Base-by-base conservation (phyloP, 2,797 vertebrate genomes). In the Diglossa cyanea region DNA sequence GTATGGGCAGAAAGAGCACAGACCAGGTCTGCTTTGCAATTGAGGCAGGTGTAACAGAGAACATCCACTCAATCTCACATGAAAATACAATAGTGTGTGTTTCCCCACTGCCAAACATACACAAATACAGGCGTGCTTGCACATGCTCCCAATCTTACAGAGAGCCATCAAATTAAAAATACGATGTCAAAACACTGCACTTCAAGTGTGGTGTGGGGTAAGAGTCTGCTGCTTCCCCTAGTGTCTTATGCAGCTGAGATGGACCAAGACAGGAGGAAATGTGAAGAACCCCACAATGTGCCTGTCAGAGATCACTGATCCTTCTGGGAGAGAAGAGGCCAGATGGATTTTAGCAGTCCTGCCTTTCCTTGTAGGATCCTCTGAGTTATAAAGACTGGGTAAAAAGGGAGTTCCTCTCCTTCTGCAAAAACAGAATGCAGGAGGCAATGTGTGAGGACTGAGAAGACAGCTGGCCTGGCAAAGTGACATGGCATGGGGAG, bases 241-340 rank as follows among this genome's bases (percentile, higher is more conserved):
- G 9, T 37, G 31, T 40, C 63, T 40, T 47, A 13, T 26, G 70
- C 39, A 57, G 30, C 17, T 65, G 24, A 67, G 53, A 40, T 20
- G n/a, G 81, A 79, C 21, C 18, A 57, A 58, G 40, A 30, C 10
- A 55, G 47, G 7, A 70, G 40, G 70, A 70, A 84, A 62, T 5
- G 1, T 48, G 61, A 67, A 33, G n/a, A 70, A 24, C 17, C 9
- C 47, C 11, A n/a, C 1, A 2, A 7, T 0, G 1, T 0, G 21
- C 51, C 61, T 2, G 1, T 8, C 2, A 6, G 51, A 78, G 7
- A 58, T 19, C n/a, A 37, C 35, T 70, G 63, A 53, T 57, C 25
- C 57, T 77, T 40, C 28, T 26, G 47, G 45, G 57, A 40, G 24
- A 65, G 20, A 35, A 77, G 55, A 60, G 19, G 45, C 31, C 21